phyloP scores from a whole-genome alignment of 2,888 invertebrate genomes.

The Ypsolopha scabrella region DNA sequence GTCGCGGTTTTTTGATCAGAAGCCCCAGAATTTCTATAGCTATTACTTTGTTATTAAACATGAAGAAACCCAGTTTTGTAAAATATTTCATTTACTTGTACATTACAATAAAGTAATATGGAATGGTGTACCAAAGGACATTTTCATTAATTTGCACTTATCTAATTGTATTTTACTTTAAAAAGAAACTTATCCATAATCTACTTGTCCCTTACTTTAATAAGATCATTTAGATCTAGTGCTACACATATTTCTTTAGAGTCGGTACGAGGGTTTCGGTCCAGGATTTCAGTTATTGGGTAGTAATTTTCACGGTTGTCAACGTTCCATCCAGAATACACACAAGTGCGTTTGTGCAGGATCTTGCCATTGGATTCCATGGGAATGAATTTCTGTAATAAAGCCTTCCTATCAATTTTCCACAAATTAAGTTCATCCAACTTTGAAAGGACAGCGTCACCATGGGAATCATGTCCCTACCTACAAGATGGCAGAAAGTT shows the following conservation, averaged over 20 bases:
- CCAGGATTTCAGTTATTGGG: conserved; percentile 68
- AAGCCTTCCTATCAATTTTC: conserved; percentile 77
- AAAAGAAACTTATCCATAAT: conserved; percentile 35
- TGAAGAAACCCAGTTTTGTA: conserved; percentile 56
- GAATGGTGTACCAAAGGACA: conserved; percentile 63
- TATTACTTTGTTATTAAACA: conserved; percentile 52
- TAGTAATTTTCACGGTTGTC: conserved; percentile 72
- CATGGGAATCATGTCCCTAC: too few species aligned
- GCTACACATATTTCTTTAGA: conserved; percentile 69
- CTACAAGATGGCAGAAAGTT: too few species aligned
- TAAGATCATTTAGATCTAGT: conserved; percentile 65
- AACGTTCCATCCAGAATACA: conserved; percentile 74
- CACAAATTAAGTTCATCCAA: conserved; percentile 73
- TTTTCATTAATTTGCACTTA: conserved; percentile 44
- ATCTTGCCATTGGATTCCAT: conserved; percentile 70
- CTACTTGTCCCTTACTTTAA: conserved; percentile 68
- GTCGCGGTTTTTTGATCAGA: too few species aligned
- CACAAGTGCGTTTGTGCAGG: conserved; percentile 73
- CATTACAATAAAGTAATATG: conserved; percentile 45
- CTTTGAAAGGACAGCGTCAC: conserved; percentile 63
- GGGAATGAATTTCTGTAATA: conserved; percentile 76
- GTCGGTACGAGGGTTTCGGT: conserved; percentile 62
- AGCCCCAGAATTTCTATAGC: too few species aligned
- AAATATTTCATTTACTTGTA: conserved; percentile 43
- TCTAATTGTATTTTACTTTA: conserved; percentile 41